Evolutionary conservation across 2,797 vertebrate species (phyloP), one percentile per base, ranked within the genome.

Genomic region (Mustela erminea): DNA sequence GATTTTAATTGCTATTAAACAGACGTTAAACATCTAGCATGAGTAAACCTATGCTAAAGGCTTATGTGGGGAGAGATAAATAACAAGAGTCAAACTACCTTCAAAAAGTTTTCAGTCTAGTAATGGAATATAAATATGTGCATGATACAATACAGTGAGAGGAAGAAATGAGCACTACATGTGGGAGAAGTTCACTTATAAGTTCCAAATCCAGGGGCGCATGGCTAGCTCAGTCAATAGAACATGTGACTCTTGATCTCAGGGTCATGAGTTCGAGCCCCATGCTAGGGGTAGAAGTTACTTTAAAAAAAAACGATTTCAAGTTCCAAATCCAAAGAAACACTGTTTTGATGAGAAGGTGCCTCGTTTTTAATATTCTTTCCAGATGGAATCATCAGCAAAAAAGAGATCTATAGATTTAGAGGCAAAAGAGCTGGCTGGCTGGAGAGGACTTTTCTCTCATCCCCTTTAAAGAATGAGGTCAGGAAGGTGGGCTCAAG

Each of bases 21-120:
- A 77, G 56, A 43, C 68, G 46, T 62, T 91, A 87, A 95, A 87
- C 35, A 70, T 41, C 11, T 81, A 35, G 23, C 29, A 81, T n/a
- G 35, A 93, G n/a, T 85, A 88, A 91, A 85, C 85, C 18, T 82
- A 20, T 90, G 13, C 49, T 75, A 82, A 94, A 83, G 82, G n/a
- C 21, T 91, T 83, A 66, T 49, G 13, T 56, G 32, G 41, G 21
- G 32, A 81, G 64, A 62, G 46, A 56, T 21, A 95, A 95, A 87
- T 95, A 68, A 62, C 49, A 89, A 77, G 35, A 86, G 49, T 91
- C 46, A 96, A 77, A 62, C 14, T 91, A 20, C 85, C 77, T 88
- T 87, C 58, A 82, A 62, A 60, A 83, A 49, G n/a, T 66, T 85
- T 60, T 70, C 84, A 87, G 49, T 56, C 46, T 93, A 83, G 52